Evolutionary conservation across 1,140 invertebrate genomes (phyloP).

Genomic region (Stegodyphus mimosarum): DNA sequence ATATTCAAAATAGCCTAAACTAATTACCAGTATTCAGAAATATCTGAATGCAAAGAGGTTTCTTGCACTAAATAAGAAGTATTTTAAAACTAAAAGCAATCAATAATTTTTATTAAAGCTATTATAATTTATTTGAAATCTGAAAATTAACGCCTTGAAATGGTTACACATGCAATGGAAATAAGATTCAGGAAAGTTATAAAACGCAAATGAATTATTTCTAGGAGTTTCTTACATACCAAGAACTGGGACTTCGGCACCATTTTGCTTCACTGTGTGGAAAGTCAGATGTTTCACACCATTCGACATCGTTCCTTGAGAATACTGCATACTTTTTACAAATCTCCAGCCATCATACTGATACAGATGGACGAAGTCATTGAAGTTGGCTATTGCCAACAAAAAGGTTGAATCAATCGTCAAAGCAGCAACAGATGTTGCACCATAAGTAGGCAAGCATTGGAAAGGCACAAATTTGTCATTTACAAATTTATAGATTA

Average conservation of each 20-base stretch:
- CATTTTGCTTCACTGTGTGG: background rate
- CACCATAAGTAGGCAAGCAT: slow-evolving; percentile 64
- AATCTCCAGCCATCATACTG: slow-evolving; percentile 71
- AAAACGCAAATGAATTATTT: no score
- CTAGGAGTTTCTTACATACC: no score
- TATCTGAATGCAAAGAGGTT: no score
- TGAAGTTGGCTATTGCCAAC: slow-evolving; percentile 62
- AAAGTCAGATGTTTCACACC: slow-evolving; percentile 52
- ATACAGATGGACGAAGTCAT: slow-evolving; percentile 62
- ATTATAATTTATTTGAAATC: no score
- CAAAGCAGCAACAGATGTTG: slow-evolving; percentile 63
- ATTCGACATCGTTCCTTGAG: slow-evolving; percentile 39
- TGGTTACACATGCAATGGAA: no score
- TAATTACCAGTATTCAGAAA: no score
- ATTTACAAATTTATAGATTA: slow-evolving; percentile 67
- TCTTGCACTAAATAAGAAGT: no score
- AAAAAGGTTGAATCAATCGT: slow-evolving; percentile 61
- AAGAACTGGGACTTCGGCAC: background rate
- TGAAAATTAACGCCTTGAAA: no score
- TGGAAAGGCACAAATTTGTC: slow-evolving; percentile 69
- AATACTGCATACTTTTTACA: slow-evolving; percentile 62
- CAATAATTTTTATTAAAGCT: no score
- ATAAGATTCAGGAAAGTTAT: no score
- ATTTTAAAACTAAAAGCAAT: no score
- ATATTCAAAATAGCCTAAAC: no score